Evolutionary conservation across 2,888 invertebrate species (phyloP), one percentile per base, ranked within the genome.

Genomic region (Caenorhabditis uteleia): DNA sequence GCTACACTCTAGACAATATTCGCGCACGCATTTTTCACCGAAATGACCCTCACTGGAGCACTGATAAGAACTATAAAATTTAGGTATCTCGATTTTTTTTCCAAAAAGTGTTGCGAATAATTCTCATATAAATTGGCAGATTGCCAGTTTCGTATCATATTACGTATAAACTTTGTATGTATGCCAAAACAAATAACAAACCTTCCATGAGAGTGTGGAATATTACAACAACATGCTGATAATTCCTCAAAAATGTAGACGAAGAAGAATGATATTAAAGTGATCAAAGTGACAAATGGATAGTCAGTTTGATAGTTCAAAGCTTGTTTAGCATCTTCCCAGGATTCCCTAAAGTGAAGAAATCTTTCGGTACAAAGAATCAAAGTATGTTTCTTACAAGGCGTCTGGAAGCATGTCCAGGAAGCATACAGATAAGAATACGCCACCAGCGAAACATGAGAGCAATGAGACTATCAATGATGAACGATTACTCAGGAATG

Each of bases 341-440:
- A 45, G 12, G 45, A 45, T 47, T 34, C 34, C 7, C 10, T 12
- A 42, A 42, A 42, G 5, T 42, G 6, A n/a, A n/a, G n/a, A n/a
- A n/a, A n/a, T n/a, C n/a, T n/a, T n/a, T n/a, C n/a, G 16, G 7
- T 18, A 6, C 12, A 8, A 8, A 8, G 7, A 12, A 29, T 29
- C 29, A 29, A 29, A 6, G n/a, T 6, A 6, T 38, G 38, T n/a
- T 16, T 8, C 51, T 29, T 46, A 42, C 16, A 62, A 53, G 8
- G 72, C 70, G 34, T 59, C 45, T 1, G 69, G 56, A 16, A 68
- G 7, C 20, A 75, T 76, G 26, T 65, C 61, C 1, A 76, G 65
- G 59, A 75, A 73, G 12, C 76, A 78, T 20, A 67, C 54, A 8
- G 62, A 61, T 8, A 71, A 34, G 25, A 71, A 68, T 4, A 71